Conservation (phyloP, 2,113 vertebrate species). For the Orthonyx spaldingii region DNA sequence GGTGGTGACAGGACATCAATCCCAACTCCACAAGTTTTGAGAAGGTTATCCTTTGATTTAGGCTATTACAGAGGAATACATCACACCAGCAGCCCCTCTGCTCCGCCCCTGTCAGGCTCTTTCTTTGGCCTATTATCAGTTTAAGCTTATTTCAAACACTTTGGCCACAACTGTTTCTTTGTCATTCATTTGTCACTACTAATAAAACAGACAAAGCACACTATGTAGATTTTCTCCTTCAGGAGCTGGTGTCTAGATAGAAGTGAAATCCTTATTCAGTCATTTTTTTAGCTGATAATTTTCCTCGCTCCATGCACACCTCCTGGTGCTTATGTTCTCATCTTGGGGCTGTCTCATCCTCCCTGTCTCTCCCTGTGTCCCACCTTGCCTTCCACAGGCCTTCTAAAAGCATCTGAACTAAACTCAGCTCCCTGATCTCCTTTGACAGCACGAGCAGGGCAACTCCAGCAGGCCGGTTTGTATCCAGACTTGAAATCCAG, state of each 20-base stretch:
- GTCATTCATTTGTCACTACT: neutral
- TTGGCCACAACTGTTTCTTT: neutral
- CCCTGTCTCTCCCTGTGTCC: too few species aligned
- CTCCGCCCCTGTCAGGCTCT: neutral
- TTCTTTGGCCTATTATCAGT: neutral
- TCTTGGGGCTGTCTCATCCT: neutral
- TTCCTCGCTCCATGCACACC: neutral
- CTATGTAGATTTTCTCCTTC: neutral
- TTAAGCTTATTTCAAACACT: neutral
- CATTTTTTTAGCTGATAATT: neutral
- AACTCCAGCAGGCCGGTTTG: neutral
- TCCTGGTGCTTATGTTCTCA: neutral
- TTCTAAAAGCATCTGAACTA: neutral
- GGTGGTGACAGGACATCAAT: neutral
- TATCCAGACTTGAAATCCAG: neutral
- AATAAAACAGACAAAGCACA: neutral
- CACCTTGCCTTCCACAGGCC: fast-evolving
- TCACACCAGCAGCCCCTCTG: neutral
- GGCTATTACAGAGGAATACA: neutral
- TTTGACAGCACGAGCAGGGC: neutral
- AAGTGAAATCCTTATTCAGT: neutral
- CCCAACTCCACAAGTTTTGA: neutral
- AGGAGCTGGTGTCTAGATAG: neutral
- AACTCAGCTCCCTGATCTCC: fast-evolving
- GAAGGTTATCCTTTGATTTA: neutral